A percentile compares a stretch with the other conserved stretches of the same genome.
Conservation (phyloP, 2,888 invertebrate species). For the Laspeyria flexula region DNA sequence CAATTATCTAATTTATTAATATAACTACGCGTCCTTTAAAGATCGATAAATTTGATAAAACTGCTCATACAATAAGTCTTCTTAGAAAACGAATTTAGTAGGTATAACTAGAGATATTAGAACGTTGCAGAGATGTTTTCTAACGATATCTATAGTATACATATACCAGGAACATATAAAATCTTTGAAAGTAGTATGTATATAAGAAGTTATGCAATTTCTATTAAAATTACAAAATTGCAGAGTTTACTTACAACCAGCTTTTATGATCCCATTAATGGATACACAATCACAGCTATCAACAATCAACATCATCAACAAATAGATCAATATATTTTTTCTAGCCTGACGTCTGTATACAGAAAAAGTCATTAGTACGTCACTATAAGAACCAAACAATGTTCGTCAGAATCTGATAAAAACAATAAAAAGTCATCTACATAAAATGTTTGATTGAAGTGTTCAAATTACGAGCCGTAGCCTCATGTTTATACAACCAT, state of each 20-base stretch:
- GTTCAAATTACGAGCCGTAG: neutral
- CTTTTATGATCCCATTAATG: conserved; percentile 8
- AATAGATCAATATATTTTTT: conserved; percentile 7
- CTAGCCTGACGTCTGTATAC: conserved; percentile 24
- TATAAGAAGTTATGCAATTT: neutral
- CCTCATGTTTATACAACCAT: neutral
- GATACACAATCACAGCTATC: conserved; percentile 33
- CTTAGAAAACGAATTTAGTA: neutral
- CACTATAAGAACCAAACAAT: no score
- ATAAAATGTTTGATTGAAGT: neutral
- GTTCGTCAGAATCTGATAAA: conserved; percentile 1
- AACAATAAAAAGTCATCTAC: neutral
- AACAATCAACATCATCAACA: conserved; percentile 9
- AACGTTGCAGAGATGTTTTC: neutral
- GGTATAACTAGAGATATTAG: neutral
- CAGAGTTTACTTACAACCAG: conserved; percentile 3
- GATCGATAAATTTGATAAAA: neutral
- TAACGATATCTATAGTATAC: neutral
- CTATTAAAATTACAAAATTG: conserved; percentile 1
- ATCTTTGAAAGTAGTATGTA: neutral
- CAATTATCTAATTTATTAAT: conserved; percentile 34
- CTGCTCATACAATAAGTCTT: conserved; percentile 7
- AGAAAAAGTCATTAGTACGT: no score
- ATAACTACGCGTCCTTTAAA: conserved; percentile 14
- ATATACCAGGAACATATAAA: conserved; percentile 2